Percentiles rank a stretch among this genome's conserved stretches.
phyloP scores from a whole-genome alignment of 2,113 vertebrate species.

The Nesogale talazaci region DNA sequence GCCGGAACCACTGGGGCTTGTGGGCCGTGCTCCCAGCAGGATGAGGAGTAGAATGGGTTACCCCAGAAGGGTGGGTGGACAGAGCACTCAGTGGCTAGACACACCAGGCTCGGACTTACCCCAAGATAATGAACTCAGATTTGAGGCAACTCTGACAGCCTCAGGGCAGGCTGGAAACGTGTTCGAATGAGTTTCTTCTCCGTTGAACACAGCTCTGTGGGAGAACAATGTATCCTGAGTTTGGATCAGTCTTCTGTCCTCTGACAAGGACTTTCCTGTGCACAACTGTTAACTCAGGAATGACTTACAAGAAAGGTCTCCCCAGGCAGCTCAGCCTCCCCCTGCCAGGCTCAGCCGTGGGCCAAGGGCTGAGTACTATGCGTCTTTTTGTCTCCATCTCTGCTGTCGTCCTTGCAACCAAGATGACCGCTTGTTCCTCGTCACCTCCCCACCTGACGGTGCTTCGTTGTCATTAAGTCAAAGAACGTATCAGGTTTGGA shows the following conservation, averaged over 20 bases:
- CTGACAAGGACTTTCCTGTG: not conserved
- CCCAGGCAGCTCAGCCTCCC: not conserved
- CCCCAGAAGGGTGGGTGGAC: rapidly evolving
- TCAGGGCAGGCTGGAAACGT: not conserved
- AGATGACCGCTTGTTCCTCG: conserved; percentile 3
- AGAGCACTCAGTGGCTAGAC: not conserved
- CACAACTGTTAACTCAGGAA: not conserved
- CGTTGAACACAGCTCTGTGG: not conserved
- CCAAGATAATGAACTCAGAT: not conserved
- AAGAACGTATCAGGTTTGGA: conserved; percentile 51
- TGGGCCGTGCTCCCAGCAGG: not conserved
- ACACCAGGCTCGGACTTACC: too few relatives aligned
- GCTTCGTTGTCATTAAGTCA: conserved; percentile 39
- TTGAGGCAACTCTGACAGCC: not conserved
- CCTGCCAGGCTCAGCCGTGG: not conserved
- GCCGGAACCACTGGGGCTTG: rapidly evolving
- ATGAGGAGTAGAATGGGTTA: not conserved
- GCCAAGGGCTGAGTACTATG: not conserved
- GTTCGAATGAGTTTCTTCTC: not conserved
- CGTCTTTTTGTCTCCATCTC: conserved; percentile 9
- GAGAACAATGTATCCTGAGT: not conserved
- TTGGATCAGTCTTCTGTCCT: not conserved
- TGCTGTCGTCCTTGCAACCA: not conserved
- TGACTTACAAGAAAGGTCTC: not conserved
- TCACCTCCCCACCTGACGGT: not conserved